Base-by-base conservation (phyloP, 2,113 vertebrate genomes). In the Aramus guarauna region DNA sequence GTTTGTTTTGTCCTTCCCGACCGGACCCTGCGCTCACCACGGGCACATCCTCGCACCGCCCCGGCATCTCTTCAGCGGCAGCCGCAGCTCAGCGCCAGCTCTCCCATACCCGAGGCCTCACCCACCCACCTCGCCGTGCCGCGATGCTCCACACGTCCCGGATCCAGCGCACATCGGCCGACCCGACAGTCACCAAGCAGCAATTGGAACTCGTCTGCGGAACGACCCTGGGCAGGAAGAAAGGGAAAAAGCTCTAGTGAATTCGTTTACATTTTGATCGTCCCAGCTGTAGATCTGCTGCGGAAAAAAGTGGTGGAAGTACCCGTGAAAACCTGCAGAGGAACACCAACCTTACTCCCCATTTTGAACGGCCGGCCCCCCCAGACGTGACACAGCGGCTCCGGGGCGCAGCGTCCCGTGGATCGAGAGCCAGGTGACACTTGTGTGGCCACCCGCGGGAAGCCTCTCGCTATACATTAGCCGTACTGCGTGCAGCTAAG, bases 131-230 rank as follows among this genome's bases (percentile, higher is more conserved):
- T 55, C 1, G 10, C 24, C 4, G 12, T 1, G 23, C 81, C 7
- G 22, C 0, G 2, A 9, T 3, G 34, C 21, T 60, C 63, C 26
- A 4, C 3, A 1, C 2, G 0, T 9, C 21, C 63, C 4, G 56
- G 12, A 4, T 6, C 62, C 12, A 8, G 3, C 67, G 23, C 5
- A 5, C 29, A 50, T 6, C 55, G 20, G 12, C 75, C 60, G 0
- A 3, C 55, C 80, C 2, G 8, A 29, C 7, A 53, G 19, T 6
- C 1, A 22, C 16, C 26, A 3, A 15, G 17, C 64, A 62, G 29
- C n/a, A n/a, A 4, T 0, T 36, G 73, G 55, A 17, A 68, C 56
- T 0, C 1, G 23, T 2, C 56, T 20, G 13, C 27, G 77, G 15
- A 63, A 16, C 2, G 3, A 48, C 11, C 41, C 74, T 34, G 74